Evolutionary conservation across 2,113 vertebrate species (phyloP).

Genomic region (Pedetes capensis): DNA sequence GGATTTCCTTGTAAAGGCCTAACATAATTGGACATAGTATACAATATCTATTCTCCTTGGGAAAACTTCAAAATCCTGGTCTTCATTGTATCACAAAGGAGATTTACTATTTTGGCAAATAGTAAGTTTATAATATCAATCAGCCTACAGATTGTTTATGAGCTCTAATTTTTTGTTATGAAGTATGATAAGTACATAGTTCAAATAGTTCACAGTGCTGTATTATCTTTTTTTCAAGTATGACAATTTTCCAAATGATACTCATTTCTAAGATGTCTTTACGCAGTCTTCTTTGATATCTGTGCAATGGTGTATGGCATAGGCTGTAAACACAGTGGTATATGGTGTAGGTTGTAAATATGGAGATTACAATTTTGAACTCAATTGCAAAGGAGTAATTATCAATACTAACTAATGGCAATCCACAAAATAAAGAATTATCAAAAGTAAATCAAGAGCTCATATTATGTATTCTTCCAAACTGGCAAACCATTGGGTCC

Average conservation of each 20-base stretch:
- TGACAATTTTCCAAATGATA: not conserved
- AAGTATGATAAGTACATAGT: not conserved
- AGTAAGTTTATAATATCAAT: not conserved
- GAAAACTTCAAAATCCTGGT: not conserved
- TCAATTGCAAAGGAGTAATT: slow-evolving; percentile 3
- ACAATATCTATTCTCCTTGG: not conserved
- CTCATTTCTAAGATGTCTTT: not conserved
- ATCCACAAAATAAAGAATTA: not conserved
- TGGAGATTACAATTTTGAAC: not conserved
- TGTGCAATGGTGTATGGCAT: not conserved
- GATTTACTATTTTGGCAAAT: not conserved
- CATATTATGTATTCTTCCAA: not conserved
- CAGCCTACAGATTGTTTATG: not conserved
- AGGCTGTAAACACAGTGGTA: not conserved
- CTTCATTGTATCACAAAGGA: not conserved
- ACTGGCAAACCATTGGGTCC: not conserved
- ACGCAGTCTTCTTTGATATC: not conserved
- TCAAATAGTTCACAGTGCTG: not conserved
- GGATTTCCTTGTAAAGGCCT: not conserved
- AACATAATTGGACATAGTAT: not conserved
- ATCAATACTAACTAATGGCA: not conserved
- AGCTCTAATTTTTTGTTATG: not conserved
- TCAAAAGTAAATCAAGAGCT: not conserved
- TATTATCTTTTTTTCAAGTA: not conserved
- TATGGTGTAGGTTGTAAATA: not conserved